These are phyloP conservation scores for Natrix natrix DNA, from an alignment of 2,797 vertebrate species.

Conservation along the genomic window DNA sequence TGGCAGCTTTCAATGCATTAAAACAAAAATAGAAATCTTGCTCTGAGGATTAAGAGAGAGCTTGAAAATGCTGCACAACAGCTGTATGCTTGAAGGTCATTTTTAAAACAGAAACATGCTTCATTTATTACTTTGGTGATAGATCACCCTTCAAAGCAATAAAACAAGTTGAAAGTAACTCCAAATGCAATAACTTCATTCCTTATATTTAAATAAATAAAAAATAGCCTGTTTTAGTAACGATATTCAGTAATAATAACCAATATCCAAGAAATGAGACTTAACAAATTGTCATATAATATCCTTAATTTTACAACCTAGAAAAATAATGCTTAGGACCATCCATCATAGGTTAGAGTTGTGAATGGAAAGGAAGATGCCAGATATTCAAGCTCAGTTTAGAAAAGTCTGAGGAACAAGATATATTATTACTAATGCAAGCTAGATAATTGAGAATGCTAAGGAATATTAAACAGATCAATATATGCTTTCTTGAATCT, in stretches of 20 bases:
- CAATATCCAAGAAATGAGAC: not conserved
- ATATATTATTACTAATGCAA: not conserved
- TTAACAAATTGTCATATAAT: not conserved
- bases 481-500: not conserved
- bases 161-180: not conserved
- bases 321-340: not conserved
- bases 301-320: not conserved
- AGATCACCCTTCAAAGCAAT: not conserved
- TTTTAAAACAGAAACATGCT: not conserved
- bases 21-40: not conserved
- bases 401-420: not conserved
- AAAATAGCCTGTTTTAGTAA: not conserved
- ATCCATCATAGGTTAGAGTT: not conserved
- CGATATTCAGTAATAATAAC: not conserved
- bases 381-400: not conserved
- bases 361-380: not conserved
- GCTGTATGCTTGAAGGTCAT: not conserved
- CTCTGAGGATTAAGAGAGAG: not conserved
- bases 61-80: constrained; percentile 15
- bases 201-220: not conserved
- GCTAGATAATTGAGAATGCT: not conserved
- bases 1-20: not conserved
- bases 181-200: not conserved
- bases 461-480: not conserved
- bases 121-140: constrained; percentile 11